phyloP scores from a whole-genome alignment of 2,797 vertebrate genomes.

The Eulemur mongoz region DNA sequence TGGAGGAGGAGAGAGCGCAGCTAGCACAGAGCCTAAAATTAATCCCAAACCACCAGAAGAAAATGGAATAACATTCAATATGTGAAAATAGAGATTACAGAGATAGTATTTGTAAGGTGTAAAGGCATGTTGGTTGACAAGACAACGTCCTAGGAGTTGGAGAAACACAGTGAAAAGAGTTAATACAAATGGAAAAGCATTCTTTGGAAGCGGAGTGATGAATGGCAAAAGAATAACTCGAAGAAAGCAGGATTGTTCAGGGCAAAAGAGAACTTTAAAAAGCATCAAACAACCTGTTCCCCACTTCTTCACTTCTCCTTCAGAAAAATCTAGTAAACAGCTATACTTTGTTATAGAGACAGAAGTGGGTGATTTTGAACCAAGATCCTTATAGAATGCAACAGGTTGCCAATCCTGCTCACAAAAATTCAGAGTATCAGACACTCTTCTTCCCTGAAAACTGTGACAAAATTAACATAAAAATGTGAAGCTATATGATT shows the following conservation, averaged over 20 bases:
- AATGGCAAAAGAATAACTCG: neutral
- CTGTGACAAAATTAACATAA: neutral
- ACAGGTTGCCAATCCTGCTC: neutral
- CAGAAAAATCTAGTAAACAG: neutral
- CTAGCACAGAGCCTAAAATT: neutral
- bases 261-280: neutral
- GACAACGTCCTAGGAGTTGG: accelerated
- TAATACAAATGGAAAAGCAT: neutral
- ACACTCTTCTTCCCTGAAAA: neutral
- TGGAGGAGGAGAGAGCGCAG: neutral
- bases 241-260: neutral
- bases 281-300: neutral
- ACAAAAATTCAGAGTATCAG: neutral
- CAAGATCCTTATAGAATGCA: neutral
- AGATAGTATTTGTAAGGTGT: too few species aligned
- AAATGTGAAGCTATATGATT: neutral
- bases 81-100: neutral
- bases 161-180: neutral
- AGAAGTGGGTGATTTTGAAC: neutral
- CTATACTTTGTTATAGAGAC: neutral
- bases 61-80: neutral
- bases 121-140: neutral
- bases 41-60: neutral
- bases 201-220: neutral
- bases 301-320: neutral